These are phyloP conservation scores for Microctonus brassicae DNA, from an alignment of 2,888 invertebrate genomes.

Conservation along the genomic window DNA sequence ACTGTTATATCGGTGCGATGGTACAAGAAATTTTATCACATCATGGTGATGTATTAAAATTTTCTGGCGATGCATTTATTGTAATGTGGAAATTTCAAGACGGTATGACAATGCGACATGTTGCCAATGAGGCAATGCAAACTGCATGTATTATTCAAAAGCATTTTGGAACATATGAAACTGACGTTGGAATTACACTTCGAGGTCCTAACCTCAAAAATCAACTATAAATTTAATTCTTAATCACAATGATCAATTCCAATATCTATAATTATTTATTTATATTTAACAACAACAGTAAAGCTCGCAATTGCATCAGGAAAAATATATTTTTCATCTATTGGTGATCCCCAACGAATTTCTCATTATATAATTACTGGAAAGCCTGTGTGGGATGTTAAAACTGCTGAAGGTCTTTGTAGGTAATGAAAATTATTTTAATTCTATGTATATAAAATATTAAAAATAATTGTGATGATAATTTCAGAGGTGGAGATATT, in stretches of 20 bases:
- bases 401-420: slow-evolving; percentile 66
- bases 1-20: slow-evolving; percentile 80
- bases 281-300: slow-evolving; percentile 66
- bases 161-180: slow-evolving; percentile 75
- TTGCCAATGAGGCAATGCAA: slow-evolving; percentile 77
- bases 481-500: slow-evolving; percentile 74
- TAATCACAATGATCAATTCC: neutral
- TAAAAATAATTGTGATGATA: neutral
- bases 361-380: slow-evolving; percentile 76
- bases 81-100: slow-evolving; percentile 77
- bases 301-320: slow-evolving; percentile 78
- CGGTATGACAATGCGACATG: slow-evolving; percentile 73
- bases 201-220: slow-evolving; percentile 69
- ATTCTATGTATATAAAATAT: neutral
- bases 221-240: neutral
- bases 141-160: slow-evolving; percentile 78
- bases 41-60: slow-evolving; percentile 78
- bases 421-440: slow-evolving; percentile 40
- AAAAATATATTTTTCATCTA: slow-evolving; percentile 73
- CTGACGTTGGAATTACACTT: slow-evolving; percentile 75
- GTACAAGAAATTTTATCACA: slow-evolving; percentile 78
- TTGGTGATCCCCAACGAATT: slow-evolving; percentile 70
- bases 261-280: neutral
- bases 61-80: slow-evolving; percentile 78
- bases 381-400: slow-evolving; percentile 75